Percentiles rank a stretch among this genome's conserved stretches.
These are phyloP conservation scores for Collichthys lucidus DNA, from an alignment of 2,113 vertebrate genomes.

Conservation along the genomic window DNA sequence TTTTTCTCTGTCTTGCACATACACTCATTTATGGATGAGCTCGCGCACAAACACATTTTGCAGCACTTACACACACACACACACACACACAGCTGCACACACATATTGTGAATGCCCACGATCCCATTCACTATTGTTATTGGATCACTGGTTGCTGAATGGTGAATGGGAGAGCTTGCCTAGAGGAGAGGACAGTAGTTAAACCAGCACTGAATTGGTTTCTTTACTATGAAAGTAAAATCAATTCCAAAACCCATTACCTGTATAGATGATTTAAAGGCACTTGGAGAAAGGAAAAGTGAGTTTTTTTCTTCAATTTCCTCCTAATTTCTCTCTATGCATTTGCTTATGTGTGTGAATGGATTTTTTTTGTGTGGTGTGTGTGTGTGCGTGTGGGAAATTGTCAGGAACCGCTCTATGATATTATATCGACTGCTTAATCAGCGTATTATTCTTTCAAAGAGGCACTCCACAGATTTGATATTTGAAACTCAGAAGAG, in stretches of 20 bases:
- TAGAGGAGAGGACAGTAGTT: constrained; percentile 65
- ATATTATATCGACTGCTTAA: constrained; percentile 9
- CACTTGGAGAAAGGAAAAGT: constrained; percentile 32
- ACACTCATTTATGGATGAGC: constrained; percentile 69
- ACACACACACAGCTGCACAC: constrained; percentile 27
- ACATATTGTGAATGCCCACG: constrained; percentile 52
- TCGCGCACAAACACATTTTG: constrained; percentile 68
- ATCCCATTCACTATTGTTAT: constrained; percentile 51
- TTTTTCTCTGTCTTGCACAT: constrained; percentile 67
- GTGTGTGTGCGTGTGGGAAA: constrained; percentile 18
- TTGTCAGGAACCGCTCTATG: not conserved
- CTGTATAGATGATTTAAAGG: constrained; percentile 65
- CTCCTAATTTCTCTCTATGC: constrained; percentile 15
- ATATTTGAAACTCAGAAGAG: constrained; percentile 5
- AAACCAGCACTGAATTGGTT: constrained; percentile 61
- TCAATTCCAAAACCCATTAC: constrained; percentile 67
- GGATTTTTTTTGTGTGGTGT: not conserved
- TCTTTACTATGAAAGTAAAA: constrained; percentile 66
- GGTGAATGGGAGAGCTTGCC: constrained; percentile 49
- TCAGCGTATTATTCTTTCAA: constrained; percentile 3
- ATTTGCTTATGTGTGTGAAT: constrained; percentile 11
- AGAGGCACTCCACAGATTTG: constrained; percentile 2
- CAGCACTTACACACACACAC: constrained; percentile 23
- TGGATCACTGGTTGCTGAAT: constrained; percentile 67
- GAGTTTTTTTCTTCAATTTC: constrained; percentile 41